Base-by-base conservation (phyloP, 2,888 invertebrate species). In the Sminthurinus aureus region DNA sequence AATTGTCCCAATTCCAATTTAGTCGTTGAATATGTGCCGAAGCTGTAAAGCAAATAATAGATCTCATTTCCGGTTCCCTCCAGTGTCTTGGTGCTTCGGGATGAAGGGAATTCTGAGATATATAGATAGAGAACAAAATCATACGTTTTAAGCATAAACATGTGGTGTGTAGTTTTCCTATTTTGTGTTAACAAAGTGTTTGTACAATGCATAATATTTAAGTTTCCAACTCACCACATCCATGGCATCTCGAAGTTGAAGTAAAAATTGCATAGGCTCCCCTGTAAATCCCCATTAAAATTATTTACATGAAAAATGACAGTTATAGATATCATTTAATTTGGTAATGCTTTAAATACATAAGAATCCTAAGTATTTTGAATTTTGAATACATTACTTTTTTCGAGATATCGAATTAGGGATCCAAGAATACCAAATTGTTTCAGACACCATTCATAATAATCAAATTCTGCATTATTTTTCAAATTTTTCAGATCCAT, bases 11-110 rank as follows among this genome's bases (percentile, higher is more conserved):
- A 52, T 8, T 77, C 77, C 77, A 77, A 11, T 77, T 22, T 18
- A 77, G 38, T 58, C 13, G 52, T 64, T n/a, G 26, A 22, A 77
- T 77, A 51, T 77, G 77, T 20, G 77, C 77, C 6, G 77, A 9
- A 6, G 58, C 77, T 58, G 77, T 77, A 38, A 58, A 52, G 58
- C 77, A 77, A 8, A 58, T 77, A 0, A 77, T 58, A 22, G 77
- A 52, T 58, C 77, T 52, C 77, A 77, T 77, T 77, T 77, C 77
- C 13, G 77, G 77, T 50, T 77, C 77, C 20, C 77, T 77, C 77
- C 77, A 77, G 58, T 58, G n/a, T 77, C 77, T 26, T n/a, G 77
- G 77, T 51, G 50, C 6, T 58, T 77, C 77, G 6, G 77, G 58
- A 22, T 58, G 52, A 13, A 58, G 24, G 22, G 77, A 15, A 58